A percentile compares a stretch with the other conserved stretches of the same genome.
Conservation (phyloP, 2,888 invertebrate genomes). For the Galeopsomyia nigrocyanea region DNA sequence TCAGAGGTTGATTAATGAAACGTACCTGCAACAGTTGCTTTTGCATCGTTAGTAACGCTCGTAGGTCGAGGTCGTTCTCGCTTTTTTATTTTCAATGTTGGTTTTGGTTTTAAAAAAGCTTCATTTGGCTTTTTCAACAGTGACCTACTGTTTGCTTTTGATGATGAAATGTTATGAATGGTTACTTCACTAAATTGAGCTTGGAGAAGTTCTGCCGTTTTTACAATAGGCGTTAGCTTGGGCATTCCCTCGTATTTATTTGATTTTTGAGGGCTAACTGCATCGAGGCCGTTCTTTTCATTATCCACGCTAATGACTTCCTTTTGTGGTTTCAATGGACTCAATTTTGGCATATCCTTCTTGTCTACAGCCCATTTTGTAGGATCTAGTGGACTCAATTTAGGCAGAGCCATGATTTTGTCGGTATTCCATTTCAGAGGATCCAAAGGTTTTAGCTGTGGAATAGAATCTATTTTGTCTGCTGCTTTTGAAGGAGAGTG, state of each 20-base stretch:
- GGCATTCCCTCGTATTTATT: slow-evolving; percentile 66
- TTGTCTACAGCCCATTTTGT: slow-evolving; percentile 1
- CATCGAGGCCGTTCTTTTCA: slow-evolving; percentile 32
- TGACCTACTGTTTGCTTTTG: no score
- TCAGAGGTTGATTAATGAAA: neutral
- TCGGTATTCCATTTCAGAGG: slow-evolving; percentile 48
- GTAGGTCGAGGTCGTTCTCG: slow-evolving; percentile 56
- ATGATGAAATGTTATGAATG: neutral
- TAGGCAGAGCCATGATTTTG: slow-evolving; percentile 43
- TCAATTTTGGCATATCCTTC: slow-evolving; percentile 3
- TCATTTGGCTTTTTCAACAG: slow-evolving; percentile 12
- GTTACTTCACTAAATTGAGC: slow-evolving; percentile 18
- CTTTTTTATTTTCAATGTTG: slow-evolving; percentile 42
- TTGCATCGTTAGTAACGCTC: slow-evolving; percentile 59
- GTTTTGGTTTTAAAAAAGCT: slow-evolving; percentile 40
- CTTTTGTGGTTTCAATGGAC: slow-evolving; percentile 9
- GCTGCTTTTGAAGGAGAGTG: slow-evolving; percentile 1
- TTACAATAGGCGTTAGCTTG: slow-evolving; percentile 64
- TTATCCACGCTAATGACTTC: slow-evolving; percentile 13
- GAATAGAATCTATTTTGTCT: slow-evolving; percentile 44
- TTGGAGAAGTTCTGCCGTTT: slow-evolving; percentile 49
- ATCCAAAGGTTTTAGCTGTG: slow-evolving; percentile 52
- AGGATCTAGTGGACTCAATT: slow-evolving; percentile 37
- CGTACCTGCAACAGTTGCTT: slow-evolving; percentile 57
- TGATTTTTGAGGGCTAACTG: slow-evolving; percentile 55